Evolutionary conservation across 2,888 invertebrate genomes (phyloP), one percentile per base, ranked within the genome.

Genomic region (Allolobophora icterica): DNA sequence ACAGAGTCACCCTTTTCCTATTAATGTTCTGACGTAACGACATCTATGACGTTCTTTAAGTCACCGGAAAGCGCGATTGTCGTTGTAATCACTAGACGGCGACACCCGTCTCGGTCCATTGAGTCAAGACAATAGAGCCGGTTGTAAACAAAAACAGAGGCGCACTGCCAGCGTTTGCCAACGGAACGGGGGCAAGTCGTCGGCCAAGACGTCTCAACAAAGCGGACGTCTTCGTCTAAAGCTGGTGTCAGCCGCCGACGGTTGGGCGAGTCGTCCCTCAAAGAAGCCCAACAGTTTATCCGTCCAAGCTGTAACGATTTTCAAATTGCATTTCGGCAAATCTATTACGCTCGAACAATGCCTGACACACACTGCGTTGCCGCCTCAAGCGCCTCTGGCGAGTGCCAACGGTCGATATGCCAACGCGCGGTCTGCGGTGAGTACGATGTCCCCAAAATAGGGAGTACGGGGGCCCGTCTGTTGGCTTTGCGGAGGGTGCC

Each of bases 301-400:
- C 87, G 34, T 35, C 87, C 35, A 35, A 17, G 87, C n/a, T 34
- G 87, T 87, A 87, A 35, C 87, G 87, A 87, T 87, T 87, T 87
- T 87, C 87, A 87, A 38, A 87, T 87, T 87, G 35, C 38, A 87
- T 87, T 34, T 34, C 87, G 87, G n/a, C 34, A 87, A 87, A 87
- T 87, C 87, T 87, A 87, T 87, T 87, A 35, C 87, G 34, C 21
- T 15, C 87, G 35, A 33, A 87, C 87, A 87, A 87, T 87, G 19
- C 35, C 19, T 38, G 87, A 38, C 71, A n/a, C 71, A 58, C 58
- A 30, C 3, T 58, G 17, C 45, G 58, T n/a, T 17, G n/a, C 1
- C 58, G 24, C 24, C 13, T 35, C 34, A 1, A 35, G 87, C 87
- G 87, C 34, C 87, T 24, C 87, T 87, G 35, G 87, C 87, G 87